Conservation (phyloP, 2,888 invertebrate species). For the Drosophila borealis region DNA sequence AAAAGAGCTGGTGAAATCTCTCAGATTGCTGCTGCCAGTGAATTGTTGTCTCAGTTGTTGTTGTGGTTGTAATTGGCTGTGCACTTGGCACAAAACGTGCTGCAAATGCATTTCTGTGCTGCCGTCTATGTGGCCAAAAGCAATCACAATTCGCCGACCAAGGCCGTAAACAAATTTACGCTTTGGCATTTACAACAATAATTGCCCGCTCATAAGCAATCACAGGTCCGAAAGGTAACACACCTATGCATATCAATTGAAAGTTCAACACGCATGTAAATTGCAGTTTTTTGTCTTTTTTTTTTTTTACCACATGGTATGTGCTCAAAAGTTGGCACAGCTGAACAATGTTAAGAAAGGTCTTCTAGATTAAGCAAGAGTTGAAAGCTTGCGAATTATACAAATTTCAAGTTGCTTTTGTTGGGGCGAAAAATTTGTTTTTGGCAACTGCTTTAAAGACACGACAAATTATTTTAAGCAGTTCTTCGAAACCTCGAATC, state of each 20-base stretch:
- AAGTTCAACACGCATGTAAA: conserved; percentile 20
- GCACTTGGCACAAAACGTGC: conserved; percentile 42
- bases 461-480: too few relatives aligned
- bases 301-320: too few relatives aligned
- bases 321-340: too few relatives aligned
- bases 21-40: conserved; percentile 22
- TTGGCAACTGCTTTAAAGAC: too few relatives aligned
- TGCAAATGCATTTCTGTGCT: conserved; percentile 38
- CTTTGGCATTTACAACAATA: conserved; percentile 49
- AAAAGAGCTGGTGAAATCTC: conserved; percentile 67
- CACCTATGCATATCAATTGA: conserved; percentile 42
- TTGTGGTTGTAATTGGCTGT: conserved; percentile 7
- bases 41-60: conserved; percentile 8
- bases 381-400: too few relatives aligned
- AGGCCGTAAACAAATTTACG: conserved; percentile 49
- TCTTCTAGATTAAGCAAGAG: too few relatives aligned
- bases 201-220: conserved; percentile 19
- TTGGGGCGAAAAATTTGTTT: too few relatives aligned
- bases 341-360: too few relatives aligned
- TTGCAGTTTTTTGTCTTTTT: background rate
- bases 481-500: too few relatives aligned
- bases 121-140: conserved; percentile 26
- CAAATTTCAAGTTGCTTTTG: too few relatives aligned
- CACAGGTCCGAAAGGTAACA: conserved; percentile 5
- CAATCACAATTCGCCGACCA: conserved; percentile 50